Evolutionary conservation across 2,888 invertebrate genomes (phyloP).

Genomic region (Drosophila kanekoi): DNA sequence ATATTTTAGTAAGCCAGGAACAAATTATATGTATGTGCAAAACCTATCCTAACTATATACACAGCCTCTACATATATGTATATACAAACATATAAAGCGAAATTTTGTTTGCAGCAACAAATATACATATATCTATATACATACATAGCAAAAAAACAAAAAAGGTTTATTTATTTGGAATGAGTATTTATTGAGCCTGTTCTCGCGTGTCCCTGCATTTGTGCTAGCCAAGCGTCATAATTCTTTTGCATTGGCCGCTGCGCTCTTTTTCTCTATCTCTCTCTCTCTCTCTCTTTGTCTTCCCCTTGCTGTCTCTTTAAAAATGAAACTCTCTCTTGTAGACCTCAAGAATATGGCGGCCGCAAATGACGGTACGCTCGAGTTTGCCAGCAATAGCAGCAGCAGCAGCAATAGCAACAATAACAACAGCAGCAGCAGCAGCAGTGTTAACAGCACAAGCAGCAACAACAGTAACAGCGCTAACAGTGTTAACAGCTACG

Average conservation of each 20-base stretch:
- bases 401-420: conserved; percentile 51
- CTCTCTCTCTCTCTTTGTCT: conserved; percentile 25
- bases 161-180: conserved; percentile 28
- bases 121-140: conserved; percentile 46
- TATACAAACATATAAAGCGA: conserved; percentile 49
- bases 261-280: conserved; percentile 7
- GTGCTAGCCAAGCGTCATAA: conserved; percentile 57
- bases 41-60: conserved; percentile 73
- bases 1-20: conserved; percentile 78
- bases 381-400: conserved; percentile 70
- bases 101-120: conserved; percentile 51
- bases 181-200: conserved; percentile 32
- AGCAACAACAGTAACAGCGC: conserved; percentile 35
- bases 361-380: conserved; percentile 83
- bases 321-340: conserved; percentile 67
- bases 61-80: conserved; percentile 49
- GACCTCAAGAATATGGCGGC: conserved; percentile 85
- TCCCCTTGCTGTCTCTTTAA: conserved; percentile 17
- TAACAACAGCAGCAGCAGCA: conserved; percentile 35
- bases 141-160: conserved; percentile 43
- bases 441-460: conserved; percentile 30
- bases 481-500: conserved; percentile 40
- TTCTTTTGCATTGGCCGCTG: conserved; percentile 6
- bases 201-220: conserved; percentile 63
- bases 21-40: conserved; percentile 60